Percentiles rank a stretch among this genome's conserved stretches.
Conservation (phyloP, 1,140 invertebrate species). For the Sycophaga agraensis region DNA sequence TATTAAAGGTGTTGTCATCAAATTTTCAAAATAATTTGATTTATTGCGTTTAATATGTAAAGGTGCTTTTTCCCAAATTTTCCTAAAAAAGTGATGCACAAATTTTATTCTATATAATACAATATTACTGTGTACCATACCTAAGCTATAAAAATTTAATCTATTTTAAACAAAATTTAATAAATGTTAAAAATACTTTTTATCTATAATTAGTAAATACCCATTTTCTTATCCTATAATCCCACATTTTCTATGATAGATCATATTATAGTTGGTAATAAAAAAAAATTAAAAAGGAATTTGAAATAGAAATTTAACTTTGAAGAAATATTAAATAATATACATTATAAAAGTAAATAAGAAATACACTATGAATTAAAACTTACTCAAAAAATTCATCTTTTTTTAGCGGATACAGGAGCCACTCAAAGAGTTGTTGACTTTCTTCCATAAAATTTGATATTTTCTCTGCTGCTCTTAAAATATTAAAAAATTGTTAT, state of each 20-base stretch:
- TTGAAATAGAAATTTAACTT: background rate
- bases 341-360: too few relatives aligned
- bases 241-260: background rate
- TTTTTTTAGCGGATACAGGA: slow-evolving; percentile 67
- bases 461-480: too few relatives aligned
- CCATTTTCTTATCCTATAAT: background rate
- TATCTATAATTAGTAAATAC: background rate
- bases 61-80: slow-evolving; percentile 80
- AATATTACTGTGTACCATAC: too few relatives aligned
- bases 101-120: background rate
- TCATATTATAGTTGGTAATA: background rate
- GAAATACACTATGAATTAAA: too few relatives aligned
- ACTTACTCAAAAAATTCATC: slow-evolving; percentile 67
- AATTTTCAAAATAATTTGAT: slow-evolving; percentile 67
- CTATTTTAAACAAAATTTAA: background rate
- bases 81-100: slow-evolving; percentile 37
- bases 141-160: too few relatives aligned
- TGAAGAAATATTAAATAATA: background rate
- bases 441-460: slow-evolving; percentile 63
- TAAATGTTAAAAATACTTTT: background rate
- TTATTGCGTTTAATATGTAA: slow-evolving; percentile 71
- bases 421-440: slow-evolving; percentile 66
- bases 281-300: background rate
- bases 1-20: slow-evolving; percentile 75
- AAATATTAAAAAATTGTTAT: too few relatives aligned